Evolutionary conservation across 1,140 invertebrate species (phyloP), one percentile per base, ranked within the genome.

Genomic region (Ditylenchus dipsaci): DNA sequence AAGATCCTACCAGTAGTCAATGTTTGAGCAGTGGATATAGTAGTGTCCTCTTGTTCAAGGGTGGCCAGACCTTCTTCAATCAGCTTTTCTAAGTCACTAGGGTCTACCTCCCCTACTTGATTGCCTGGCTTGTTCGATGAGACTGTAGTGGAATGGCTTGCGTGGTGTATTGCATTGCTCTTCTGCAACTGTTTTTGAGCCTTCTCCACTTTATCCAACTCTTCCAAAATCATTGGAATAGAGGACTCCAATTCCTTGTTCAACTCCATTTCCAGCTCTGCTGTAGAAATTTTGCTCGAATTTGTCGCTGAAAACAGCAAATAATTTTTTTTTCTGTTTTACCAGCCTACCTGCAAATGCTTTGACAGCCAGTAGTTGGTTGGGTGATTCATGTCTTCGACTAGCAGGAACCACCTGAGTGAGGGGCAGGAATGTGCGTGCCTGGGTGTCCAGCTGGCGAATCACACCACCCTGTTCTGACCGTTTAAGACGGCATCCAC

Each of bases 231-330:
- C 29, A 75, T 30, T 9, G 74, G 77, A 62, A 76, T 75, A 1
- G 74, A 65, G 27, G 49, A 29, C 42, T 78, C 65, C 53, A 76
- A 64, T 60, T 76, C 74, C 23, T 60, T 67, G 56, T 79, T 63
- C 15, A 76, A 57, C 61, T 76, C 74, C 21, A 64, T 61, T 62
- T 64, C 30, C 27, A 76, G 45, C n/a, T 76, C 71, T 43, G 74
- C 62, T 56, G 69, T 49, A 9, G 69, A 63, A 33, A 76, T 49
- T 56, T 78, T 43, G n/a, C 59, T 65, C 21, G 72, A 53, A 45
- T 76, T 76, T 17, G 74, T 69, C 3, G 76, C 76, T 33, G 74
- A 76, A 56, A 75, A 78, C 19, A 38, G 74, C 74, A 23, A 38
- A 62, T 27, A 62, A 29, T 33, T 15, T 33, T 62, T 17, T 62